Percentiles rank a stretch among this genome's conserved stretches.
Evolutionary conservation across 1,140 invertebrate genomes (phyloP).

Genomic region (Rhagoletis zephyria): DNA sequence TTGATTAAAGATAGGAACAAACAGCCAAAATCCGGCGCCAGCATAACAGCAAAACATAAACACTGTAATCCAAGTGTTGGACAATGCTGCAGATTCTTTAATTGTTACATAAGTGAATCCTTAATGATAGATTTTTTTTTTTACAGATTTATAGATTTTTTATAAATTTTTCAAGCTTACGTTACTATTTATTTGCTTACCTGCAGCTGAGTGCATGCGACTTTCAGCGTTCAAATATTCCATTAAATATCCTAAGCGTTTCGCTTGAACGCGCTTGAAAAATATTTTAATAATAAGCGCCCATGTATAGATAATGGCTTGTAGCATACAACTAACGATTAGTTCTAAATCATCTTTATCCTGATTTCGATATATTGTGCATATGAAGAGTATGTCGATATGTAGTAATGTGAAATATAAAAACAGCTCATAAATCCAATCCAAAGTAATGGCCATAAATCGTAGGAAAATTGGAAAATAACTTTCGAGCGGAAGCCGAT

Average conservation of each 20-base stretch:
- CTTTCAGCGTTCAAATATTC: conserved; percentile 62
- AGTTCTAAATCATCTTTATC: conserved; percentile 66
- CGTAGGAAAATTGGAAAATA: conserved; percentile 48
- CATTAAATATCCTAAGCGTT: conserved; percentile 60
- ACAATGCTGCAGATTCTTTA: conserved; percentile 57
- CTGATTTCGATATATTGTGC: conserved; percentile 65
- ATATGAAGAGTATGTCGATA: conserved; percentile 63
- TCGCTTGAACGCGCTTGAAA: conserved; percentile 63
- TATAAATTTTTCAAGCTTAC: not conserved
- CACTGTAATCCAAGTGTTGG: conserved; percentile 64
- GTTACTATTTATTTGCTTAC: conserved; percentile 32
- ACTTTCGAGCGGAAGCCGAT: conserved; percentile 59
- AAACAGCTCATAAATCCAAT: conserved; percentile 62
- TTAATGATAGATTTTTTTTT: conserved; percentile 8
- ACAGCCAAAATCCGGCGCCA: conserved; percentile 67
- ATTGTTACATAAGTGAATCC: conserved; percentile 68
- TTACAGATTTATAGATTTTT: too few relatives aligned
- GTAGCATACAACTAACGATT: conserved; percentile 67
- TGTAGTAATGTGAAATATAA: conserved; percentile 65
- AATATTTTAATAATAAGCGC: conserved; percentile 67
- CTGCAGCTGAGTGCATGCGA: conserved; percentile 60
- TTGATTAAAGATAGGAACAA: conserved; percentile 64
- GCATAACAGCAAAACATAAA: conserved; percentile 67
- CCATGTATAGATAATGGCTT: conserved; percentile 70
- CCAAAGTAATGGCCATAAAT: conserved; percentile 53